Evolutionary conservation across 2,113 vertebrate species (phyloP), one percentile per base, ranked within the genome.

Genomic region (Chiloscyllium plagiosum): DNA sequence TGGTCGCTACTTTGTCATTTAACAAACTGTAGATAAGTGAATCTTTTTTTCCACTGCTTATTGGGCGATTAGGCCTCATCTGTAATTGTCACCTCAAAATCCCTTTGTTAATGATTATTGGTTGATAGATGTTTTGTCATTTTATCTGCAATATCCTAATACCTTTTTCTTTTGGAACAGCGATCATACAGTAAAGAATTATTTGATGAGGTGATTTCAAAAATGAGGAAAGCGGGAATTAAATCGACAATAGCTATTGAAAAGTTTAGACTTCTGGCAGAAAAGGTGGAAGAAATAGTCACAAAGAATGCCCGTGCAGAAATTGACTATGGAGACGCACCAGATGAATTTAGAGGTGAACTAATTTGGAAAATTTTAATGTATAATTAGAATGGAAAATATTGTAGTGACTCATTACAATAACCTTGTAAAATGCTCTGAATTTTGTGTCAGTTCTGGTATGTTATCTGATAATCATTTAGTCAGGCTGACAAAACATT

Each of bases 171-270:
- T 96, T 96, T 69, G 95, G 96, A 97, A 33, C 97, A 99, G 99
- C 98, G 99, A 96, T 99, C 99, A 66, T 99, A 99, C 97, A 99
- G 99, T 97, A 98, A 99, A 94, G 99, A 99, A 96, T 97, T 99
- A 83, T 99, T 99, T 96, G 99, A 99, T 95, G 99, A 99, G 96
- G 99, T 99, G 0, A 99, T 99, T 97, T 99, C 98, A 2, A 99
- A 99, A 97, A 99, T 99, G 99, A 98, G 98, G 95, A 99, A 99
- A 97, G 99, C 99, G 66, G 99, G 99, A 72, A 99, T 99, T 97
- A 99, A 99, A 92, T 99, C 99, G 33, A 99, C 98, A 3, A 99
- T 99, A 95, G 99, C 99, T 50, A 99, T 99, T 96, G 99, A 99
- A 97, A 99, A 99, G 97, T 99, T 99, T 97, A 99, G 99, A 96